Conservation (phyloP, 2,797 vertebrate species). For the Epinephelus awoara region DNA sequence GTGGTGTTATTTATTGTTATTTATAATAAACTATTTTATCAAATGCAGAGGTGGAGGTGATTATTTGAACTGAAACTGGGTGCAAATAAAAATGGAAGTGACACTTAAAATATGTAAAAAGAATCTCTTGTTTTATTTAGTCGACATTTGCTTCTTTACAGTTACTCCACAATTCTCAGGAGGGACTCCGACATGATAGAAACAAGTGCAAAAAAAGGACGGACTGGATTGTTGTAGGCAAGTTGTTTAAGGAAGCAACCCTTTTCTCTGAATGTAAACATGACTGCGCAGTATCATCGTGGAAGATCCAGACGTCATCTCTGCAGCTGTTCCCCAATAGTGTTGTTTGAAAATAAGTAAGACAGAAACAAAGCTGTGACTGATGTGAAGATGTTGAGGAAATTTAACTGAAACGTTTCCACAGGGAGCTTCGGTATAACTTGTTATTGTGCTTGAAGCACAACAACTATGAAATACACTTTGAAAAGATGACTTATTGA, state of each 20-base stretch:
- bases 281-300: not conserved
- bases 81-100: not conserved
- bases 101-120: not conserved
- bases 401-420: not conserved
- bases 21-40: conserved; percentile 68
- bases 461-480: not conserved
- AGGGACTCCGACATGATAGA: conserved; percentile 32
- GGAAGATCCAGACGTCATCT: not conserved
- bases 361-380: not conserved
- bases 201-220: conserved; percentile 39
- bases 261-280: conserved; percentile 42
- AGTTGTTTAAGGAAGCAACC: not conserved
- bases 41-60: conserved; percentile 20
- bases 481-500: conserved; percentile 2
- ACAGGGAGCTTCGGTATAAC: not conserved
- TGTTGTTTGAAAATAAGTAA: conserved; percentile 4
- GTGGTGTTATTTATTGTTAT: conserved; percentile 70
- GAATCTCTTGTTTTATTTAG: conserved; percentile 50
- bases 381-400: not conserved
- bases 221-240: not conserved
- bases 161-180: conserved; percentile 18
- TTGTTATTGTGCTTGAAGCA: conserved; percentile 3
- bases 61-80: not conserved
- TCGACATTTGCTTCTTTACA: conserved; percentile 21
- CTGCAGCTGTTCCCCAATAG: conserved; percentile 14